Conservation (phyloP, 2,113 vertebrate species). For the Tragelaphus imberbis region DNA sequence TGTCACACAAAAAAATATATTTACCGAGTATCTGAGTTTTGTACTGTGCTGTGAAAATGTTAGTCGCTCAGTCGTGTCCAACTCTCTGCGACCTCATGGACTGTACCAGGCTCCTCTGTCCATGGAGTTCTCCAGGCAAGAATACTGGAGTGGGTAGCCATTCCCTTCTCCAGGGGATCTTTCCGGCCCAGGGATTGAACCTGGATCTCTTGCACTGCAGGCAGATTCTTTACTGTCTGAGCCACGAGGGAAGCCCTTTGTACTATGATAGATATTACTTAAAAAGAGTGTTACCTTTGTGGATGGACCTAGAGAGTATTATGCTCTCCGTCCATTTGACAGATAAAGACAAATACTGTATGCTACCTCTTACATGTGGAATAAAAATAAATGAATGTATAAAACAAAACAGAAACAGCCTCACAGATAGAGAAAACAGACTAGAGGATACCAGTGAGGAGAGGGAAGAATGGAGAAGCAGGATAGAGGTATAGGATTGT, state of each 20-base stretch:
- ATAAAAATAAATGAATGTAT: neutral
- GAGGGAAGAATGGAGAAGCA: neutral
- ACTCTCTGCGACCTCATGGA: neutral
- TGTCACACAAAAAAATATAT: neutral
- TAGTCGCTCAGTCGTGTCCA: neutral
- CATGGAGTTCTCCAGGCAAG: neutral
- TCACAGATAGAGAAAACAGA: neutral
- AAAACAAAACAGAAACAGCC: neutral
- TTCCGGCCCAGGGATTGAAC: neutral
- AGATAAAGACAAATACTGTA: neutral
- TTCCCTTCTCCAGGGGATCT: neutral
- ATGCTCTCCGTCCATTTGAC: neutral
- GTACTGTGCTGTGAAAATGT: neutral
- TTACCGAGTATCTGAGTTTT: neutral
- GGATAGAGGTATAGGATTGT: neutral
- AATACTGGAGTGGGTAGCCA: neutral
- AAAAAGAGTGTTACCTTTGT: conserved; percentile 72
- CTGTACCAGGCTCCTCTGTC: neutral
- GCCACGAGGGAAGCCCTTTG: neutral
- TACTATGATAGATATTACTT: neutral
- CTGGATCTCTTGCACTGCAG: neutral
- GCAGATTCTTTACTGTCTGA: neutral
- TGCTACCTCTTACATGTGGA: neutral
- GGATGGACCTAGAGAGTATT: neutral
- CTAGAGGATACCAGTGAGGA: neutral